Percentiles rank a stretch among this genome's conserved stretches.
These are phyloP conservation scores for Caerostris extrusa DNA, from an alignment of 1,140 invertebrate genomes.

Conservation along the genomic window DNA sequence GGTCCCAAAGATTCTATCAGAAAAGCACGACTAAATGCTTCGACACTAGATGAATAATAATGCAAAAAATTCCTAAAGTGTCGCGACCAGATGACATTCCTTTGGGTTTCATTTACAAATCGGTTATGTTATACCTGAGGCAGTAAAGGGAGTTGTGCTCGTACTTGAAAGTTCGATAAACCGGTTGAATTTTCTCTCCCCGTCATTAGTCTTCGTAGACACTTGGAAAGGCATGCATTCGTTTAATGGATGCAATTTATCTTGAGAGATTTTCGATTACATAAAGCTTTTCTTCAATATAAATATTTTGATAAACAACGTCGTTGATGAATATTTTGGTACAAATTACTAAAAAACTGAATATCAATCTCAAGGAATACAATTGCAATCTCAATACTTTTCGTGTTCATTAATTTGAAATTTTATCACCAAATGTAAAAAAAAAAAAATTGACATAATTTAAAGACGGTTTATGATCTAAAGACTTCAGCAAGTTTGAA, in stretches of 20 bases:
- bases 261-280: neutral
- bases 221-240: neutral
- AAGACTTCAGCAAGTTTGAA: too few species aligned
- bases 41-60: neutral
- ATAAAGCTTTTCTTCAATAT: neutral
- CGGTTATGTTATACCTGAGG: slow-evolving; percentile 5
- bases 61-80: neutral
- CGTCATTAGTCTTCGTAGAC: slow-evolving; percentile 38
- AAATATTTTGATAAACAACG: neutral
- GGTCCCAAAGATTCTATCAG: neutral
- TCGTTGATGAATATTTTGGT: neutral
- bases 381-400: neutral
- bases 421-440: too few species aligned
- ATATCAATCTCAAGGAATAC: neutral
- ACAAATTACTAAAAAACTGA: neutral
- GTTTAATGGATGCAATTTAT: neutral
- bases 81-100: slow-evolving; percentile 26
- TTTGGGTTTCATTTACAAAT: slow-evolving; percentile 23
- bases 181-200: slow-evolving; percentile 42
- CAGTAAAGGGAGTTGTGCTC: slow-evolving; percentile 17
- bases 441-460: too few species aligned
- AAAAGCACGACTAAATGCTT: neutral
- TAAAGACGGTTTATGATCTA: too few species aligned
- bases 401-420: too few species aligned
- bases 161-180: slow-evolving; percentile 46